Evolutionary conservation across 2,113 vertebrate genomes (phyloP).

Genomic region (Machaerirhynchus nigripectus): DNA sequence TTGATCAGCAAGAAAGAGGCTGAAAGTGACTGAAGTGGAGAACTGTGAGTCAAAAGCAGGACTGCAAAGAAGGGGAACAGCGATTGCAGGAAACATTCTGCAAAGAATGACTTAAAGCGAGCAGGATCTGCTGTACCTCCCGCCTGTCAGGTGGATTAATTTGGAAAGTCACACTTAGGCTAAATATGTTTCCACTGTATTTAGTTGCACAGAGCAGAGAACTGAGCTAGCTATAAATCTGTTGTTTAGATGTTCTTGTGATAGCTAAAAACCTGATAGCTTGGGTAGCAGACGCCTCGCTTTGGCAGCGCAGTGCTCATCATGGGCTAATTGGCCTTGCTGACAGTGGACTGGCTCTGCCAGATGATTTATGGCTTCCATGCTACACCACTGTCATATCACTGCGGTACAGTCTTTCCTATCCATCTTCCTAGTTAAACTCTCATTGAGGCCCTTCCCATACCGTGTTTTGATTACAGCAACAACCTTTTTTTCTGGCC

Average conservation of each 20-base stretch:
- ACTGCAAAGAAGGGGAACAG: background rate
- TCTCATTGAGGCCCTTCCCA: background rate
- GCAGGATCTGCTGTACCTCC: conserved; percentile 12
- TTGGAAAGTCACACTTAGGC: conserved; percentile 36
- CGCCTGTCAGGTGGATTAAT: conserved; percentile 38
- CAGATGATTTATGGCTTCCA: conserved; percentile 27
- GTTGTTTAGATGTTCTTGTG: conserved; percentile 16
- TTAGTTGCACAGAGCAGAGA: conserved; percentile 3
- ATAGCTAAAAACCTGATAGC: background rate
- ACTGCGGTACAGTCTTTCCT: background rate
- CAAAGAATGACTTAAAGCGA: background rate
- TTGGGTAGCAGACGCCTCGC: background rate
- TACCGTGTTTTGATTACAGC: background rate
- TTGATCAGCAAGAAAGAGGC: background rate
- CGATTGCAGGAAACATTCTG: background rate
- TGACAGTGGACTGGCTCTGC: background rate
- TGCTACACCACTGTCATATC: background rate
- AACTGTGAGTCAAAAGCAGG: background rate
- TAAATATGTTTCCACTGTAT: conserved; percentile 26
- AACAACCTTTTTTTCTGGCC: conserved; percentile 24
- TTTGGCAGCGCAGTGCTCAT: background rate
- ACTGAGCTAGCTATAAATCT: conserved; percentile 28
- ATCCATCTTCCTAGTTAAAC: conserved; percentile 32
- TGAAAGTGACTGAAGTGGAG: background rate
- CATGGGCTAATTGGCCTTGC: conserved; percentile 32